phyloP scores from a whole-genome alignment of 1,140 invertebrate species.

The Heliconius nattereri region DNA sequence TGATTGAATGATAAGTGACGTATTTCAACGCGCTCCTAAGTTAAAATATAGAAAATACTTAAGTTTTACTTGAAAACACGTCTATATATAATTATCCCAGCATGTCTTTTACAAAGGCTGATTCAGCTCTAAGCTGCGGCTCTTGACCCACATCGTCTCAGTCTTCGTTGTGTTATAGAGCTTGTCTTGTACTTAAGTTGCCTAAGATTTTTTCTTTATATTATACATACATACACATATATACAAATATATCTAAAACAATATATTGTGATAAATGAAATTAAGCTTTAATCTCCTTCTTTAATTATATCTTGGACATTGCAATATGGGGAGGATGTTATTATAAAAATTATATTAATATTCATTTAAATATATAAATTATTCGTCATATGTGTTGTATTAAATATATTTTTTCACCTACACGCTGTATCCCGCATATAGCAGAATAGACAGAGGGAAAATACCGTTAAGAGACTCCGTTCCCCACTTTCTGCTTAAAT shows the following conservation, averaged over 20 bases:
- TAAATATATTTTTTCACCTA: no score
- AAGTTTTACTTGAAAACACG: constrained; percentile 4
- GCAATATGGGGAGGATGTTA: no score
- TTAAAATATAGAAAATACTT: neutral
- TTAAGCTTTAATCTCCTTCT: no score
- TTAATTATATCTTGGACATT: no score
- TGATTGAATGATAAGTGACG: no score
- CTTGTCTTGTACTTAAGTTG: neutral
- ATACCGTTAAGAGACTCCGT: no score
- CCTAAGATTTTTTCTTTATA: neutral
- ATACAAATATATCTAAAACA: neutral
- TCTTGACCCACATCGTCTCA: constrained; percentile 22
- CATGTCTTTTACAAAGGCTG: constrained; percentile 10
- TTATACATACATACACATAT: neutral
- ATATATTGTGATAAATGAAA: neutral
- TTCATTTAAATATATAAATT: no score
- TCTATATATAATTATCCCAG: constrained; percentile 5
- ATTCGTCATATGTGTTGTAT: no score
- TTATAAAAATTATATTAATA: no score
- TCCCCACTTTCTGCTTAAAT: no score
- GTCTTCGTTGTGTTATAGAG: constrained; percentile 1
- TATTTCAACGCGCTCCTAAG: neutral
- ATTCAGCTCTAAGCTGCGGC: neutral
- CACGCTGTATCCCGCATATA: no score
- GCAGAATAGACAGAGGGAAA: no score